Conservation (phyloP, 2,797 vertebrate genomes). For the Benthosema pterotum region DNA sequence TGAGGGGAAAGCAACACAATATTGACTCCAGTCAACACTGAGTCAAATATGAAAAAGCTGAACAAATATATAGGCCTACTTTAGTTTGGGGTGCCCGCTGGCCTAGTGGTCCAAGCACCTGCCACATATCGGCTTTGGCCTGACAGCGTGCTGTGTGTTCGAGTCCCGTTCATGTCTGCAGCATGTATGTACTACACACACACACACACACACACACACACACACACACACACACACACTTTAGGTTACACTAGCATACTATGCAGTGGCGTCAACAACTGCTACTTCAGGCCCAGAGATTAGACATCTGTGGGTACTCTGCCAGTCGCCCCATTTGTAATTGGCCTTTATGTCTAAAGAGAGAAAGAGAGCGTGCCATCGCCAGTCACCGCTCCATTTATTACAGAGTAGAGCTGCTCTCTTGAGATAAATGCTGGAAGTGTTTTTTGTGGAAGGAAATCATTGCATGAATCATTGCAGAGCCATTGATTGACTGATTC, state of each 20-base stretch:
- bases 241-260: no score
- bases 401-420: conserved; percentile 51
- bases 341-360: conserved; percentile 51
- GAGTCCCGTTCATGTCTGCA: no score
- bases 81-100: no score
- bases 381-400: conserved; percentile 51
- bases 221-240: no score
- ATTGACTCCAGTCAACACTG: conserved; percentile 27
- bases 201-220: no score
- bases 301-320: conserved; percentile 39
- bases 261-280: no score
- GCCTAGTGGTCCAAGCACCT: no score
- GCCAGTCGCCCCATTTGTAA: conserved; percentile 45
- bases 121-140: no score
- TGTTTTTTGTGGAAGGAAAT: conserved; percentile 45
- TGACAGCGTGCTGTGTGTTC: no score
- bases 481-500: conserved; percentile 56
- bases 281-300: conserved; percentile 25
- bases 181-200: no score
- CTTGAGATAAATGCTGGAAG: conserved; percentile 58
- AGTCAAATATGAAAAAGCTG: no score
- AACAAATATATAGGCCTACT: no score
- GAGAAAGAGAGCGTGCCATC: conserved; percentile 40
- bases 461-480: conserved; percentile 43
- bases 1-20: conserved; percentile 37